phyloP scores from a whole-genome alignment of 2,113 vertebrate genomes.

The Chrysemys picta region DNA sequence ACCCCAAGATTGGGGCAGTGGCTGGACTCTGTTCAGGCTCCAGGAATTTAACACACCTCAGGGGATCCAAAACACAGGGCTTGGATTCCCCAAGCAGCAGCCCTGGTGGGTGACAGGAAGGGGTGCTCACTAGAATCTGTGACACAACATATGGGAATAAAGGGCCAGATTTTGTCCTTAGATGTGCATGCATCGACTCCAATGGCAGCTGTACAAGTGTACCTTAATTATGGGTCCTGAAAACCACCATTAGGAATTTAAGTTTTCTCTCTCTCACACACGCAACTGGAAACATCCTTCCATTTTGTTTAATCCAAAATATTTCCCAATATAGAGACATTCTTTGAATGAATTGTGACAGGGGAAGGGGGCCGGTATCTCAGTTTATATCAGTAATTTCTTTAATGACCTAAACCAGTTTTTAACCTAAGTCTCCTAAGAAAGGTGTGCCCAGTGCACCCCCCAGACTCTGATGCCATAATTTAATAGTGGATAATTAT shows the following conservation, averaged over 20 bases:
- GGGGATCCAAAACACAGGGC: too few relatives aligned
- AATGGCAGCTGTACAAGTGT: constrained; percentile 21
- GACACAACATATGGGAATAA: not conserved
- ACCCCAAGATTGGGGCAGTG: too few relatives aligned
- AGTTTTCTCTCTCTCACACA: not conserved
- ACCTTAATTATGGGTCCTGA: not conserved
- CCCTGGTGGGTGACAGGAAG: too few relatives aligned
- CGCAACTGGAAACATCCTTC: constrained; percentile 9
- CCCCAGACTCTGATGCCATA: not conserved
- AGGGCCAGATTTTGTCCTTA: not conserved
- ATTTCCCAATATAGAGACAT: not conserved
- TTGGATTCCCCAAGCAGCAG: too few relatives aligned
- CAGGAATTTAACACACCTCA: too few relatives aligned
- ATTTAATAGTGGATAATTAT: not conserved
- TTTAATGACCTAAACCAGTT: not conserved
- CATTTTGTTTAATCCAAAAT: constrained; percentile 21
- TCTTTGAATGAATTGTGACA: not conserved
- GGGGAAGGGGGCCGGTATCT: constrained; percentile 12
- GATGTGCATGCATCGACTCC: not conserved
- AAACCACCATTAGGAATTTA: constrained; percentile 28
- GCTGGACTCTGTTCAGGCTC: too few relatives aligned
- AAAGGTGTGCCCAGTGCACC: not conserved
- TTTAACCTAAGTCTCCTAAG: not conserved
- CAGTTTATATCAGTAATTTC: not conserved
- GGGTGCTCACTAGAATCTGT: too few relatives aligned